phyloP scores from a whole-genome alignment of 2,888 invertebrate genomes.

The Cosmia pyralina region DNA sequence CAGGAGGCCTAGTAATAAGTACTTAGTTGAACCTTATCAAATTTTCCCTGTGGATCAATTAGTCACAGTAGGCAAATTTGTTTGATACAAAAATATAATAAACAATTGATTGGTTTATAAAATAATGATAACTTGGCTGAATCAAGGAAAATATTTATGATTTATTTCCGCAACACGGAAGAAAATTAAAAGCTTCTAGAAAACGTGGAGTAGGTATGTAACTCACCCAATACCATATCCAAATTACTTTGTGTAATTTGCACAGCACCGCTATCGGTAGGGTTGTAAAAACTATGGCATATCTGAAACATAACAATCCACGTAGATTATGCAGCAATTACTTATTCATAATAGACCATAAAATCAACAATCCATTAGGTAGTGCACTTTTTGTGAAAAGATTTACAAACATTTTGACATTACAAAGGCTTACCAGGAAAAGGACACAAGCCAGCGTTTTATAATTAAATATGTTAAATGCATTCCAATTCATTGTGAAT shows the following conservation, averaged over 20 bases:
- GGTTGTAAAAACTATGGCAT: constrained; percentile 92
- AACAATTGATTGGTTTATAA: constrained; percentile 14
- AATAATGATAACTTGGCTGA: neutral
- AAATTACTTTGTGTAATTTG: constrained; percentile 95
- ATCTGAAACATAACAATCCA: constrained; percentile 85
- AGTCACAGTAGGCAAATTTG: neutral
- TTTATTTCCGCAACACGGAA: constrained; percentile 11
- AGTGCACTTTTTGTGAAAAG: constrained; percentile 58
- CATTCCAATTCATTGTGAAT: constrained; percentile 74
- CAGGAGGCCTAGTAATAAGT: neutral
- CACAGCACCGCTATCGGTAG: constrained; percentile 95
- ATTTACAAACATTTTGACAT: constrained; percentile 53
- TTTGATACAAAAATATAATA: constrained; percentile 9
- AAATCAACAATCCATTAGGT: constrained; percentile 78
- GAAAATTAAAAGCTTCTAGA: constrained; percentile 44
- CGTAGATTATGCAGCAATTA: constrained; percentile 76
- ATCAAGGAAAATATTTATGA: neutral
- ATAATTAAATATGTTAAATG: constrained; percentile 73
- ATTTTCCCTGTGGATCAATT: constrained; percentile 1
- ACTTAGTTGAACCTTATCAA: neutral
- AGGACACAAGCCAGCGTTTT: constrained; percentile 77
- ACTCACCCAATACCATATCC: constrained; percentile 95
- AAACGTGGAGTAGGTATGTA: constrained; percentile 59
- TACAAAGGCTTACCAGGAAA: constrained; percentile 80
- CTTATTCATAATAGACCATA: constrained; percentile 80